Evolutionary conservation across 2,888 invertebrate species (phyloP), one percentile per base, ranked within the genome.

Genomic region (Lapara coniferarum): DNA sequence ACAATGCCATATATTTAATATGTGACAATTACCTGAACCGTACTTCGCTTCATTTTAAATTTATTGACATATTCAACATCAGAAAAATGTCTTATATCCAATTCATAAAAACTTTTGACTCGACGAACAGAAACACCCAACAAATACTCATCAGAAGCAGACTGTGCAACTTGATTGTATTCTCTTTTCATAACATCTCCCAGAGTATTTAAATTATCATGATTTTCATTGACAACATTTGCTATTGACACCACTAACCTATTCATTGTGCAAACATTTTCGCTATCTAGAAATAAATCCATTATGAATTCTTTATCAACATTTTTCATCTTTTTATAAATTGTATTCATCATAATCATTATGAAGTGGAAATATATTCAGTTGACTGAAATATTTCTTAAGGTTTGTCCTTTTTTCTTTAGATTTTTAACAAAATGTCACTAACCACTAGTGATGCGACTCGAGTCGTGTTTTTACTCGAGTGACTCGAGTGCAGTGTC

Each of bases 211-310:
- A 91, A 73, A 77, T 89, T 90, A 69, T 91, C 89, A 73, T 78
- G 82, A 74, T 91, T 90, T 78, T 93, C 92, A 66, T 83, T 80
- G 6, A 92, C 76, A 66, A 91, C 82, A 79, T 91, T 85, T 7
- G 92, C 87, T 37, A 86, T 81, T n/a, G 91, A 88, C 25, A 91
- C 85, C 1, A 88, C 82, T 58, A 90, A 70, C 77, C 87, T 87
- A 74, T 91, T 92, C 19, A 89, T 78, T 51, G 86, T 85, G 55
- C 87, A 81, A 67, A 86, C 82, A 79, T 85, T 85, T 69, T 90
- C 92, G 72, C 73, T 85, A 55, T 93, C 93, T 70, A 93, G 76
- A 77, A 93, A 93, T 73, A 92, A 76, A 30, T 87, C 85, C 78
- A 88, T 87, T 7, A 91, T 68, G 80, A 93, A 91, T 74, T 93